Evolutionary conservation across 2,888 invertebrate genomes (phyloP), one percentile per base, ranked within the genome.

Genomic region (Zaprionus obscuricornis): DNA sequence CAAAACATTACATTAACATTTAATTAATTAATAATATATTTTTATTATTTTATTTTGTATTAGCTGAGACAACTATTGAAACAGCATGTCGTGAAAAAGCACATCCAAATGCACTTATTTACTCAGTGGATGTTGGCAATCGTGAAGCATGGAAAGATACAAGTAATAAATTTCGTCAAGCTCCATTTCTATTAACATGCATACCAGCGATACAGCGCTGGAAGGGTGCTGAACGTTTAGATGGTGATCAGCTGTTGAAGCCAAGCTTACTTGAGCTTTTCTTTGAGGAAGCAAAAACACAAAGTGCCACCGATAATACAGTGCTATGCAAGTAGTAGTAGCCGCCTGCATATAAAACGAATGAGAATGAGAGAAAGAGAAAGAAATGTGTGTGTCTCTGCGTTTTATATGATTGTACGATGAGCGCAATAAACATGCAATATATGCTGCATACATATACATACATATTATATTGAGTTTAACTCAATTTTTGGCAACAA

Each of bases 121-220:
- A 94, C 7, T 92, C 92, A 84, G 95, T 96, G 2, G 93, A 94
- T 89, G 96, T 96, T 56, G 96, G 96, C 26, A 93, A 94, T 55
- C 91, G 94, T 62, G 87, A 91, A 13, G 67, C 70, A 90, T 97
- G 97, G 96, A 96, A 95, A 88, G 93, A 96, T 88, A 91, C 90
- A 33, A 94, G 95, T 85, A 93, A 94, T 1, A 96, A 96, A 87
- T 92, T 97, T 57, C 95, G 93, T n/a, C 93, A 96, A 82, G 74
- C 91, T 24, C 91, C 92, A 22, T 92, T 93, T 0, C 92, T 91
- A 59, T 88, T 97, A n/a, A 93, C 93, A 87, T 93, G 94, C 8
- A 93, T 97, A 29, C 97, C 97, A 1, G 89, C 95, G 5, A 10
- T 81, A n/a, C 2, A 68, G 8, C 83, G 65, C 10, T 83, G 92